Percentiles rank a stretch among this genome's conserved stretches.
Evolutionary conservation across 2,888 invertebrate genomes (phyloP).

Genomic region (Caenorhabditis sp.): DNA sequence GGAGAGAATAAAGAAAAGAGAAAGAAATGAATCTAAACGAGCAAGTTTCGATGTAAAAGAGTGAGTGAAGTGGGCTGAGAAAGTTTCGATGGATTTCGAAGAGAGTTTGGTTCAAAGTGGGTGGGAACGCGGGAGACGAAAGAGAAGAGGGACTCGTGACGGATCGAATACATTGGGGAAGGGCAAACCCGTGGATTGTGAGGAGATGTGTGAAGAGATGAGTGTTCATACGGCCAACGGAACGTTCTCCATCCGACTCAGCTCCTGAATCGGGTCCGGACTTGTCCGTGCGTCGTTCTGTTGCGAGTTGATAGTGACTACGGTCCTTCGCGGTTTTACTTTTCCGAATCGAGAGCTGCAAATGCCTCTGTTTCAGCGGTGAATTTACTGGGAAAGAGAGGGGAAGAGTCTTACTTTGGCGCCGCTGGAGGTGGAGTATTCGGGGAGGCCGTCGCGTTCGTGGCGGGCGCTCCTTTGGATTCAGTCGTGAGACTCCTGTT

Average conservation of each 20-base stretch:
- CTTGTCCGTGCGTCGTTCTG: conserved; percentile 36
- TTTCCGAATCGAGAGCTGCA: conserved; percentile 54
- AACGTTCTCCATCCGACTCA: conserved; percentile 50
- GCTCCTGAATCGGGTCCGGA: conserved; percentile 51
- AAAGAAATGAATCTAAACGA: conserved; percentile 4
- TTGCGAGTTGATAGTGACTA: conserved; percentile 64
- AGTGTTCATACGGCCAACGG: conserved; percentile 48
- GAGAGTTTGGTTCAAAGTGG: conserved; percentile 15
- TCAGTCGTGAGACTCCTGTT: conserved; percentile 67
- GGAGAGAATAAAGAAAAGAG: conserved; percentile 1
- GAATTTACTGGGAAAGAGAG: neutral
- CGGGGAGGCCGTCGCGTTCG: conserved; percentile 30
- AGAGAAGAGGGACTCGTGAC: conserved; percentile 14
- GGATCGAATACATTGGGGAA: conserved; percentile 21
- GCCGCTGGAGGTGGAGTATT: conserved; percentile 38
- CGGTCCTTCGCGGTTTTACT: conserved; percentile 64
- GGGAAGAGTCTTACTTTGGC: conserved; percentile 27
- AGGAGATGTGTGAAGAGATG: no score
- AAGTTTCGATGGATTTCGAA: neutral
- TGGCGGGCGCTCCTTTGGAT: conserved; percentile 4
- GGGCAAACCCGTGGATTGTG: no score
- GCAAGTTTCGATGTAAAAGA: neutral
- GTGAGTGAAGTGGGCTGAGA: neutral
- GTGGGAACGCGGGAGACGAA: neutral
- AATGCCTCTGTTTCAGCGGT: neutral